Percentiles rank a stretch among this genome's conserved stretches.
Conservation (phyloP, 64 coral and sea anemone genomes). For the Pachyseris speciosa region DNA sequence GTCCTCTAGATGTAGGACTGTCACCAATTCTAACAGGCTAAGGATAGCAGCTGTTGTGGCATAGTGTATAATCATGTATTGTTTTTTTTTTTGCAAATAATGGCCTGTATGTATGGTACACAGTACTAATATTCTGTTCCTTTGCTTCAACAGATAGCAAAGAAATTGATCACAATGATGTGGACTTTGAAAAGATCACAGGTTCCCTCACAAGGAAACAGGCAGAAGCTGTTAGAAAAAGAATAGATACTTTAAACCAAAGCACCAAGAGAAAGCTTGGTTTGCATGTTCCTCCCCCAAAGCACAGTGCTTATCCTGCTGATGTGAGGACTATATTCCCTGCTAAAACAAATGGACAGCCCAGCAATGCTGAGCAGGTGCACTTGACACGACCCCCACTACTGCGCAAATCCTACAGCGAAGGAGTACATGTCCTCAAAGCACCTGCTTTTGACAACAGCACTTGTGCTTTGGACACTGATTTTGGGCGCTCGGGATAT, state of each 20-base stretch:
- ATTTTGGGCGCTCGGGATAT: background rate
- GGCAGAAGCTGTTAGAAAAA: slow-evolving; percentile 88
- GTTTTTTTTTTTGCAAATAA: background rate
- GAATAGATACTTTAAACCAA: slow-evolving; percentile 90
- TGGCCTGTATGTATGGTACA: too few species aligned
- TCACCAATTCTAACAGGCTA: too few species aligned
- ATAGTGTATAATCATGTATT: too few species aligned
- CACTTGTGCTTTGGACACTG: background rate
- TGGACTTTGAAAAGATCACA: slow-evolving; percentile 87
- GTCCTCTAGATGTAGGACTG: too few species aligned
- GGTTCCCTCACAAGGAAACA: slow-evolving; percentile 93
- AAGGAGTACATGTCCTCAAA: slow-evolving; percentile 64
- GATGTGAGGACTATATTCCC: slow-evolving; percentile 98
- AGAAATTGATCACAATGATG: slow-evolving; percentile 94
- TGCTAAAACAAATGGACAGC: slow-evolving; percentile 83
- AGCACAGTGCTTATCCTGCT: background rate
- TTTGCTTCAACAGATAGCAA: slow-evolving; percentile 82
- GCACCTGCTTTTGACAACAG: background rate
- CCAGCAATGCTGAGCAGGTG: slow-evolving; percentile 60
- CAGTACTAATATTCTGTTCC: background rate
- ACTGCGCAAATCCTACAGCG: slow-evolving; percentile 64
- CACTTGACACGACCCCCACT: slow-evolving; percentile 20
- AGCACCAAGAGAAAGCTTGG: slow-evolving; percentile 83
- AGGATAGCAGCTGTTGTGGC: too few species aligned
- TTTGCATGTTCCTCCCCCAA: slow-evolving; percentile 9